Percentiles rank a stretch among this genome's conserved stretches.
Conservation (phyloP, 2,888 invertebrate genomes). For the Caenorhabditis panamensis region DNA sequence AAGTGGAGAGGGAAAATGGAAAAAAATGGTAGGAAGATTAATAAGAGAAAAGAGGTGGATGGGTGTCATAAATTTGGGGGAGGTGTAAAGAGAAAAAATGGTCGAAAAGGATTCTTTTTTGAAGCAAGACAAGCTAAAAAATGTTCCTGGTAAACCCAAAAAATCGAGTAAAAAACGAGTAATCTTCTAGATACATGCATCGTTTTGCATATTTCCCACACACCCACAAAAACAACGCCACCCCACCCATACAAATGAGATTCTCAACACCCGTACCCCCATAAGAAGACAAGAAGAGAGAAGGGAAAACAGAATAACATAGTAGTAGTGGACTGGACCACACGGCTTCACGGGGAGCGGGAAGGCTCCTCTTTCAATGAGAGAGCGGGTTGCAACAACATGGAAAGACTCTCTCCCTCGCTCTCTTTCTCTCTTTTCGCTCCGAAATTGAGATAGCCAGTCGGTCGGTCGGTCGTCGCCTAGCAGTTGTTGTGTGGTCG, state of each 20-base stretch:
- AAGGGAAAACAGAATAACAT: conserved; percentile 56
- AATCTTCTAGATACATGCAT: too few relatives aligned
- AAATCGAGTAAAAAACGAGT: too few relatives aligned
- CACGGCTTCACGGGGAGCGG: conserved; percentile 37
- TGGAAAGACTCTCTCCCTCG: conserved; percentile 12
- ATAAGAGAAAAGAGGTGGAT: neutral
- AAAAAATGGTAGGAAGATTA: conserved; percentile 20
- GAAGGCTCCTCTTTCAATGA: conserved; percentile 34
- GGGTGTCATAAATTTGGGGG: neutral
- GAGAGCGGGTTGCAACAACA: conserved; percentile 40
- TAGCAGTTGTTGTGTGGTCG: too few relatives aligned
- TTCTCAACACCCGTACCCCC: conserved; percentile 16
- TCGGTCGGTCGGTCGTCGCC: conserved; percentile 7
- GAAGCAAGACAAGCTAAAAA: too few relatives aligned
- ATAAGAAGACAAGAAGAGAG: conserved; percentile 1
- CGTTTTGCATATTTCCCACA: neutral
- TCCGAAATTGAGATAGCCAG: conserved; percentile 50
- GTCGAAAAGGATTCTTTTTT: too few relatives aligned
- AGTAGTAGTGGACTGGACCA: conserved; percentile 23
- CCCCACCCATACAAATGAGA: conserved; percentile 29
- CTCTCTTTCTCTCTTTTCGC: too few relatives aligned
- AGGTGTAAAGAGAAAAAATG: neutral
- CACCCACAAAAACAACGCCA: conserved; percentile 14
- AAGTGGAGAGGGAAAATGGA: conserved; percentile 1
- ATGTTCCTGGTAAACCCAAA: too few relatives aligned